phyloP scores from a whole-genome alignment of 2,113 vertebrate species.

The Meriones unguiculatus region DNA sequence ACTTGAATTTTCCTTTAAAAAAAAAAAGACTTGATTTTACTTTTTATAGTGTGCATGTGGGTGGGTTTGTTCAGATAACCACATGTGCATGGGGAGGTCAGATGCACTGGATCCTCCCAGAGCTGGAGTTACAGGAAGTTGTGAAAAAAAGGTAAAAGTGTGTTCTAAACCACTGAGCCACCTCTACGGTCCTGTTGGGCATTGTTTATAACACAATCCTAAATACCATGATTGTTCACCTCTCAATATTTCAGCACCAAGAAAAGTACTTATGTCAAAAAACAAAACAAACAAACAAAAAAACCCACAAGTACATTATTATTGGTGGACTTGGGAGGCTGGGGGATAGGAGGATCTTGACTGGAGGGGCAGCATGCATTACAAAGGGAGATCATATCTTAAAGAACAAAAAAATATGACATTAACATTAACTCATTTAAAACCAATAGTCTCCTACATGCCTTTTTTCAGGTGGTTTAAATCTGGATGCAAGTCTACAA shows the following conservation, averaged over 20 bases:
- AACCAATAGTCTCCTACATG: background rate
- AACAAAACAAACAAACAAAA: background rate
- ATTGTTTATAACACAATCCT: slow-evolving; percentile 13
- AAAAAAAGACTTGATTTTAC: background rate
- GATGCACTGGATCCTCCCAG: background rate
- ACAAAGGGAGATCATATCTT: background rate
- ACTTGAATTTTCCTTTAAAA: background rate
- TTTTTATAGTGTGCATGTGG: background rate
- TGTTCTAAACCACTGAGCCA: background rate
- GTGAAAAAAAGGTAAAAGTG: background rate
- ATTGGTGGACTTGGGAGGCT: background rate
- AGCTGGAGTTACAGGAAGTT: background rate
- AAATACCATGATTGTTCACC: slow-evolving; percentile 41
- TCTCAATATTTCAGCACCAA: slow-evolving; percentile 36
- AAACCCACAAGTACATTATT: background rate
- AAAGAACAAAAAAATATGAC: background rate
- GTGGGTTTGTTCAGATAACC: background rate
- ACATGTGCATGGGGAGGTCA: background rate
- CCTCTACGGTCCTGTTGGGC: background rate
- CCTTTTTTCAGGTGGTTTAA: slow-evolving; percentile 32
- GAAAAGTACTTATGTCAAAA: background rate
- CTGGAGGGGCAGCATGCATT: background rate
- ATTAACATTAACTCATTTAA: background rate
- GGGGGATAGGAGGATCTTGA: background rate
- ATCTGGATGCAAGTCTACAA: background rate